Evolutionary conservation across 2,113 vertebrate genomes (phyloP), one percentile per base, ranked within the genome.

Genomic region (Pungitius pungitius): DNA sequence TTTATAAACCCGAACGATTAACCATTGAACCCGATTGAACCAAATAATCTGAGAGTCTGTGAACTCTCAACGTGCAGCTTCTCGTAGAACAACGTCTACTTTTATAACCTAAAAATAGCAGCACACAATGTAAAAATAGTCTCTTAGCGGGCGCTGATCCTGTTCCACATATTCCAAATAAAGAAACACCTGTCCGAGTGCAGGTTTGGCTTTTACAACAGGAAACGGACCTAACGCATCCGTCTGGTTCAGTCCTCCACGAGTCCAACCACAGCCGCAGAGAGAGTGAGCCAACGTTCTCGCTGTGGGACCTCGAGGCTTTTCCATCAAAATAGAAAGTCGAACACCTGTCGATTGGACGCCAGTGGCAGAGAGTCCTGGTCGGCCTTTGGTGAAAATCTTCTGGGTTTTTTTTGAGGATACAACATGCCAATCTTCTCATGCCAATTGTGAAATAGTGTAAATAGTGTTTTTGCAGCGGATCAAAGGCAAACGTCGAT

Each of bases 271-370:
- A n/a, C n/a, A n/a, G n/a, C n/a, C n/a, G n/a, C n/a, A n/a, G n/a
- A n/a, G n/a, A n/a, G n/a, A n/a, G n/a, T n/a, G n/a, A n/a, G n/a
- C n/a, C n/a, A n/a, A n/a, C n/a, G n/a, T n/a, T n/a, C n/a, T n/a
- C n/a, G n/a, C n/a, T n/a, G n/a, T n/a, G n/a, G n/a, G n/a, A n/a
- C n/a, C n/a, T n/a, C n/a, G n/a, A 56, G 58, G 14, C 2, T 59
- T 51, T 47, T n/a, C 56, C 64, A 62, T 70, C 45, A 54, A 65
- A 74, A 62, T 45, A 61, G 24, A 65, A 69, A 35, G 45, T 13
- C 24, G 59, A 64, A 73, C 37, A 55, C 27, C 30, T 14, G 37
- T 56, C 62, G 40, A 40, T 62, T 24, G 27, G 33, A 35, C 22
- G 30, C 30, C 3, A 24, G 43, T 18, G 24, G n/a, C 6, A 4